Base-by-base conservation (phyloP, 2,797 vertebrate species). In the Melanotaenia boesemani region DNA sequence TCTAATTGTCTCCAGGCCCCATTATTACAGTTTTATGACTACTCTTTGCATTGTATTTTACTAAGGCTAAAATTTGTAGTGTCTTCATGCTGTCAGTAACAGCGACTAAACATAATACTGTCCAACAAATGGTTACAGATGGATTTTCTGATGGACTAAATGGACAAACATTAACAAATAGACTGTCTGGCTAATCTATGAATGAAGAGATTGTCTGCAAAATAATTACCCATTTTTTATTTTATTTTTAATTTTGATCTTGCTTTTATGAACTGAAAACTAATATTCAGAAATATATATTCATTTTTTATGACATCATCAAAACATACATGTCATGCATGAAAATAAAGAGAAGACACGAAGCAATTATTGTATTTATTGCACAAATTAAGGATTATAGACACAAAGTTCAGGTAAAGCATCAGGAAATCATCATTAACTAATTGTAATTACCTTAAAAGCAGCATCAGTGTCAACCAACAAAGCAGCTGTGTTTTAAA, bases 311-410 rank as follows among this genome's bases (percentile, higher is more conserved):
- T 22, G 24, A 57, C 22, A 44, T 70, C 46, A 66, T 58, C 15
- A 37, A 36, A 76, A 63, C 50, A 70, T 34, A 75, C 71, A 73
- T 71, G 28, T 76, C 46, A 63, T n/a, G 10, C 54, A 26, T 63
- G 22, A 3, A 67, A 67, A 82, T 80, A 79, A 85, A 80, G 67
- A 86, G 86, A 89, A 76, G 82, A 93, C 88, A 91, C 91, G 71
- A 87, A 82, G 81, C 80, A 86, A 84, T 89, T 77, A 79, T 58
- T 50, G 46, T 12, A 63, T 94, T 93, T 94, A 94, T 93, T 94
- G 74, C 79, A 85, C 68, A 90, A 63, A 76, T 74, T 20, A 22
- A 59, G 15, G 36, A 63, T 41, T 65, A 37, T 55, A 83, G 71
- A 72, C 70, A 75, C 66, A 85, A 1, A 69, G 36, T 79, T 83